Percentiles rank a stretch among this genome's conserved stretches.
Evolutionary conservation across 1,140 invertebrate species (phyloP).

Genomic region (Drosophila athabasca): DNA sequence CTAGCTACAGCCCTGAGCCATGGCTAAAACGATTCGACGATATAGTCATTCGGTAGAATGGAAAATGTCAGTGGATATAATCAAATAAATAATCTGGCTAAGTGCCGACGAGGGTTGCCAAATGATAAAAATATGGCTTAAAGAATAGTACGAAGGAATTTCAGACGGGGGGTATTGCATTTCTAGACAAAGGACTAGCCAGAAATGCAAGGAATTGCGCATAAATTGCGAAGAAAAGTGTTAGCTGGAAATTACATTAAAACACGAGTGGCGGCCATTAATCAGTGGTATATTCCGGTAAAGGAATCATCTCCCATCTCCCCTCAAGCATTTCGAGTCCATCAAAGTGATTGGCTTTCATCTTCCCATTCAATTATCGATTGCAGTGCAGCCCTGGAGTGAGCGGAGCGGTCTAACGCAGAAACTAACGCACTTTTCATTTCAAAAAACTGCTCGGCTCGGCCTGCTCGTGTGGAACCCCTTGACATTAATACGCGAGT

Average conservation of each 20-base stretch:
- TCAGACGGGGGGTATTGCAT: background rate
- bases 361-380: background rate
- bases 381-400: conserved; percentile 49
- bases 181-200: too few species aligned
- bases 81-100: conserved; percentile 65
- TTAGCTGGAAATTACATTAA: too few species aligned
- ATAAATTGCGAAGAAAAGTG: too few species aligned
- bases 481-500: conserved; percentile 77
- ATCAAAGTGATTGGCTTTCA: background rate
- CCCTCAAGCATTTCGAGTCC: too few species aligned
- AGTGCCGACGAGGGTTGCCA: conserved; percentile 59
- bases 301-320: too few species aligned
- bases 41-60: conserved; percentile 48
- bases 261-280: too few species aligned
- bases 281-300: too few species aligned
- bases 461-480: conserved; percentile 72
- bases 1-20: conserved; percentile 63
- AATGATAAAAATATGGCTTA: background rate
- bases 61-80: conserved; percentile 71
- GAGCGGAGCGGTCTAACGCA: conserved; percentile 58
- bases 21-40: conserved; percentile 64
- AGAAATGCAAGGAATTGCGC: too few species aligned
- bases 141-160: conserved; percentile 2
- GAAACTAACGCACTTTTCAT: conserved; percentile 76
- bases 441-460: conserved; percentile 33